Percentiles rank a stretch among this genome's conserved stretches.
Conservation (phyloP, 2,797 vertebrate genomes). For the Halcyon smyrnensis region DNA sequence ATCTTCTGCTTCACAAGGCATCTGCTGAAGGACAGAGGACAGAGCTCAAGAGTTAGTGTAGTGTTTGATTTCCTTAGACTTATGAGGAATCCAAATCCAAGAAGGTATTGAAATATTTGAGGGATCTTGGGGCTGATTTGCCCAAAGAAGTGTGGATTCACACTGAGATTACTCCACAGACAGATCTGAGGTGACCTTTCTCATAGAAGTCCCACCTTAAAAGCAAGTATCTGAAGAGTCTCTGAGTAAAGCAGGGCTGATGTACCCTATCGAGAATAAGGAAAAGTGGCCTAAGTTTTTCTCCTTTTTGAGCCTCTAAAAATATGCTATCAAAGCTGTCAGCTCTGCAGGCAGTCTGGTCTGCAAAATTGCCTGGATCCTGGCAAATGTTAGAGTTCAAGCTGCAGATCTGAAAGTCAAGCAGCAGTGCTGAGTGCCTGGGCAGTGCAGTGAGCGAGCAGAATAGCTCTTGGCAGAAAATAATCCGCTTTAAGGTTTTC, state of each 20-base stretch:
- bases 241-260: not conserved
- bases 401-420: not conserved
- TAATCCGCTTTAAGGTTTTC: rapidly evolving
- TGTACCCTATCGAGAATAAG: not conserved
- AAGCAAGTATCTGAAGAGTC: not conserved
- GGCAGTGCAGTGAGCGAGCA: not conserved
- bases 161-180: not conserved
- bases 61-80: not conserved
- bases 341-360: not conserved
- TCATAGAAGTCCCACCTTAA: not conserved
- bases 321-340: not conserved
- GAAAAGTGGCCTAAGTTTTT: not conserved
- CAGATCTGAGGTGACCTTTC: not conserved
- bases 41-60: not conserved
- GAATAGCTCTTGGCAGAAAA: not conserved
- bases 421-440: not conserved
- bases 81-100: not conserved
- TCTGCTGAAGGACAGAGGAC: not conserved
- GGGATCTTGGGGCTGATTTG: not conserved
- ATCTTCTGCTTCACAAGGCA: not conserved
- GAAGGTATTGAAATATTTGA: not conserved
- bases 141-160: not conserved
- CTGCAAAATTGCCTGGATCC: not conserved
- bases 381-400: not conserved
- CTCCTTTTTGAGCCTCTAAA: not conserved